Evolutionary conservation across 2,113 vertebrate genomes (phyloP), one percentile per base, ranked within the genome.

Genomic region (Alexandromys fortis): DNA sequence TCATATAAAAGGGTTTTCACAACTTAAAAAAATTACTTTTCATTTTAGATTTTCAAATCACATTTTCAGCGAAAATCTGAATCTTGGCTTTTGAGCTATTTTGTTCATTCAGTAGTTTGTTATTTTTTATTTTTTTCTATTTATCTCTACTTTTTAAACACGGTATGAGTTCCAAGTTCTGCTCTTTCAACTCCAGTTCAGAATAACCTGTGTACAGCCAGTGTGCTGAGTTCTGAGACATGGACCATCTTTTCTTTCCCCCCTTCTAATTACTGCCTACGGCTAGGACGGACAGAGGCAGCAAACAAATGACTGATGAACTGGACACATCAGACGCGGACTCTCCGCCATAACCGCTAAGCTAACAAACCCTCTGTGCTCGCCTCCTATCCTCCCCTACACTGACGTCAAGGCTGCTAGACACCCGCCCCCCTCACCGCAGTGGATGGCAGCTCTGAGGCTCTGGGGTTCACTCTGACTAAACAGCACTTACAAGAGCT

Each of bases 401-500:
- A n/a, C 72, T 61, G 75, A 93, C 0, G 35, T 77, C 70, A 89
- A 86, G 11, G 33, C 49, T 22, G 47, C 17, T 81, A 5, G 78
- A 33, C 55, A 24, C 21, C 17, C n/a, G n/a, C n/a, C 12, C 55
- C 8, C 38, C 26, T 45, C 82, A 19, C 24, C 7, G 3, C 3
- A 4, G 26, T 5, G 13, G 35, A 21, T 11, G 30, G 52, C 87
- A 79, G 77, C 30, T 33, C 24, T 22, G 3, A 88, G 63, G n/a
- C 30, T 33, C 24, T 22, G 3, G 85, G 63, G n/a, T 42, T 82
- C 16, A 73, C 21, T 30, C 12, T 0, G 58, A 16, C 90, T 70
- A 83, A 47, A 6, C 45, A 90, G 92, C 77, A 98, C 99, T 96
- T 98, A 99, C 99, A 98, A 99, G 98, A 93, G 99, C 98, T 91